Percentiles rank a stretch among this genome's conserved stretches.
These are phyloP conservation scores for Epizoanthus stellaris DNA, from an alignment of 92 coral and sea anemone genomes.

Conservation along the genomic window DNA sequence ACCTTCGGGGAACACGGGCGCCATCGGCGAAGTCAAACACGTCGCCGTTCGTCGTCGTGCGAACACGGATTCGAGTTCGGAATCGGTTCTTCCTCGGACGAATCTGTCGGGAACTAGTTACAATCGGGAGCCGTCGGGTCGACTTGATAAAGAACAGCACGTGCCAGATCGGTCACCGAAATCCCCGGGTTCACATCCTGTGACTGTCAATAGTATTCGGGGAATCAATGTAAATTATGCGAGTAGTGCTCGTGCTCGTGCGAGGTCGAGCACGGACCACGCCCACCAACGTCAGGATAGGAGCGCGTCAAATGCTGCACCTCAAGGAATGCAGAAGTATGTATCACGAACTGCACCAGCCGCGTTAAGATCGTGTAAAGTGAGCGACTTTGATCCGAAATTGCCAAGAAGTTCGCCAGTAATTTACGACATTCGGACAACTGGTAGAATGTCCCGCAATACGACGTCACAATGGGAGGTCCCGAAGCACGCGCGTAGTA, in stretches of 20 bases:
- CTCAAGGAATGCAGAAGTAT: conserved; percentile 44
- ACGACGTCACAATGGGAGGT: neutral
- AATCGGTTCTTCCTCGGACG: neutral
- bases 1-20: neutral
- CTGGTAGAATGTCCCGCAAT: conserved; percentile 25
- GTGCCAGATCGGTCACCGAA: conserved; percentile 52
- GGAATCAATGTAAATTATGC: conserved; percentile 62
- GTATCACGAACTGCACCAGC: conserved; percentile 39
- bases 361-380: conserved; percentile 10
- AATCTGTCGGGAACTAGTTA: neutral
- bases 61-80: conserved; percentile 26
- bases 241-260: conserved; percentile 38
- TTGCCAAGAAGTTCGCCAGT: conserved; percentile 53
- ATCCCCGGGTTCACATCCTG: conserved; percentile 65
- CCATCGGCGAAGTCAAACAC: neutral
- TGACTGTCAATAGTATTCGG: conserved; percentile 84
- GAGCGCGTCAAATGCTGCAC: conserved; percentile 33
- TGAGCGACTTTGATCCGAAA: conserved; percentile 25
- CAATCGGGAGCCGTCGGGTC: neutral
- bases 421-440: conserved; percentile 55
- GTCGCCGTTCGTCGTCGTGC: conserved; percentile 25
- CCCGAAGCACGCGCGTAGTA: conserved; percentile 16
- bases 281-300: conserved; percentile 28
- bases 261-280: conserved; percentile 27
- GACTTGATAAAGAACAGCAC: conserved; percentile 52